These are phyloP conservation scores for Halocynthia roretzi DNA, from an alignment of 23 tunicate genomes.

Conservation along the genomic window DNA sequence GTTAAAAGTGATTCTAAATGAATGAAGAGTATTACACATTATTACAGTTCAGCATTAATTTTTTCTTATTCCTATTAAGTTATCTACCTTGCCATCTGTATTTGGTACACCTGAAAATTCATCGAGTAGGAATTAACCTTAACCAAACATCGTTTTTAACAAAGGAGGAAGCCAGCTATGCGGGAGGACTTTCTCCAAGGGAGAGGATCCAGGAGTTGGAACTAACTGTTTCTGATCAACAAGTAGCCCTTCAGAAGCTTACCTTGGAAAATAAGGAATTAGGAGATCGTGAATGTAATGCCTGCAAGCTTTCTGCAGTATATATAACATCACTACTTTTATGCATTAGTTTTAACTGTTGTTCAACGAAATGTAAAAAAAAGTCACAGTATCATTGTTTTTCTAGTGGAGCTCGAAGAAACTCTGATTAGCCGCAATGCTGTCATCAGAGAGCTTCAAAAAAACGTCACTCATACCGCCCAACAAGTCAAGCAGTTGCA, in stretches of 20 bases:
- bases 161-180: constrained; percentile 66
- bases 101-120: too few species aligned
- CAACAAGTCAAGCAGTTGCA: constrained; percentile 72
- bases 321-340: background rate
- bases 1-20: background rate
- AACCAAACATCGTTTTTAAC: background rate
- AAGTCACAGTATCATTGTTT: background rate
- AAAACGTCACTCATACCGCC: constrained; percentile 68
- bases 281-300: constrained; percentile 25
- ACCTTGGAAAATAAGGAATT: constrained; percentile 70
- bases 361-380: background rate
- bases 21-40: background rate
- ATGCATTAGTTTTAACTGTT: background rate
- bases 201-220: constrained; percentile 84
- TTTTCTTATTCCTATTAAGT: too few species aligned
- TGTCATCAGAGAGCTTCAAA: constrained; percentile 50
- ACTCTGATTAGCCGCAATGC: constrained; percentile 27
- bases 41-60: background rate
- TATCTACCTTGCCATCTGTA: too few species aligned
- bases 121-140: too few species aligned
- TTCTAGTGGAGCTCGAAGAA: constrained; percentile 20
- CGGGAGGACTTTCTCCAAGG: constrained; percentile 41
- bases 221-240: constrained; percentile 83
- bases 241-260: constrained; percentile 67
- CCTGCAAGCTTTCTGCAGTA: background rate